phyloP scores from a whole-genome alignment of 2,113 vertebrate species.

The Oryctolagus cuniculus region DNA sequence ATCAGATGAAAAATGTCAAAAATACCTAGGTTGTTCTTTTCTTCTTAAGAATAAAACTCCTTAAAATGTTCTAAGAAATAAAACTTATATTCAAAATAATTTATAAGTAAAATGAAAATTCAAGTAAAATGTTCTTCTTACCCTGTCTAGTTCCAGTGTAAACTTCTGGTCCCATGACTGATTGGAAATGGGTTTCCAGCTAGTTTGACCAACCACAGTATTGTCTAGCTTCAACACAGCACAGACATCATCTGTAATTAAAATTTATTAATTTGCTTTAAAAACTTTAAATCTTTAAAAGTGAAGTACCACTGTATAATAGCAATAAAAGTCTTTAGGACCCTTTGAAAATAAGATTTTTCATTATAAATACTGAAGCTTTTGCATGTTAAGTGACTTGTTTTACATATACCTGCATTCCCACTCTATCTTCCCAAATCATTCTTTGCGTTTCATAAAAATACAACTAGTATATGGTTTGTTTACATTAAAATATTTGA shows the following conservation, averaged over 20 bases:
- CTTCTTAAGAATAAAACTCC: conserved; percentile 55
- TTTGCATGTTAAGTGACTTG: conserved; percentile 36
- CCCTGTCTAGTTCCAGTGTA: conserved; percentile 99
- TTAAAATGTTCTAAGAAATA: conserved; percentile 39
- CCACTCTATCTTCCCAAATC: neutral
- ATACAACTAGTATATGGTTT: conserved; percentile 16
- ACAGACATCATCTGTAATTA: conserved; percentile 96
- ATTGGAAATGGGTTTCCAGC: conserved; percentile 98
- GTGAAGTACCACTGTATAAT: conserved; percentile 65
- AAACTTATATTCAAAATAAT: conserved; percentile 43
- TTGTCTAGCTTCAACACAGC: conserved; percentile 99
- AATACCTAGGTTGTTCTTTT: conserved; percentile 12
- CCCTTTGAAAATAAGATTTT: conserved; percentile 73
- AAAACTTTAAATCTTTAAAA: conserved; percentile 82
- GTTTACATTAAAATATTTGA: neutral
- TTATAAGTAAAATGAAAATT: conserved; percentile 57
- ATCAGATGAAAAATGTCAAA: conserved; percentile 38
- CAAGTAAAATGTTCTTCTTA: conserved; percentile 85
- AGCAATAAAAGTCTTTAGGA: conserved; percentile 63
- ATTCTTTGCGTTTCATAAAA: conserved; percentile 8
- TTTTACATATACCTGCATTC: neutral
- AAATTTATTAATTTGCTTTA: conserved; percentile 85
- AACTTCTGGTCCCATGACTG: conserved; percentile 99
- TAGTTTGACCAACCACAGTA: conserved; percentile 98
- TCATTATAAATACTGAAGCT: neutral